phyloP scores from a whole-genome alignment of 2,888 invertebrate genomes.

The Himalopsyche tibetana region DNA sequence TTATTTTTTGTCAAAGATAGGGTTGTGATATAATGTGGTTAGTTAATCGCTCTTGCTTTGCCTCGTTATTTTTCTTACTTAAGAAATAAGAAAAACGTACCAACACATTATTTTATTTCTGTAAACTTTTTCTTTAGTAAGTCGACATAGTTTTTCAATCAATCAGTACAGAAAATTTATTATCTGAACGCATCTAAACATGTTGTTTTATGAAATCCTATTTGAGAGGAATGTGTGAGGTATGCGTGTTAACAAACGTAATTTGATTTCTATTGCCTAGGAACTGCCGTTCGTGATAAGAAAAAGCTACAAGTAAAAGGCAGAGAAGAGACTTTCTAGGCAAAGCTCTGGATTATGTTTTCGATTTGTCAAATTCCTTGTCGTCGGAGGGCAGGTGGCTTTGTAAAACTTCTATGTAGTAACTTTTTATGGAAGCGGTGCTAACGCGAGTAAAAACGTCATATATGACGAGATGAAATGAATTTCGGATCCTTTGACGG shows the following conservation, averaged over 20 bases:
- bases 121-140: no score
- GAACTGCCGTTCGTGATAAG: slow-evolving; percentile 44
- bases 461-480: slow-evolving; percentile 41
- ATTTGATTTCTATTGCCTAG: slow-evolving; percentile 63
- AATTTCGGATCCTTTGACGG: slow-evolving; percentile 41
- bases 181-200: no score
- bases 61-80: no score
- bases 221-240: slow-evolving; percentile 32
- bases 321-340: slow-evolving; percentile 20
- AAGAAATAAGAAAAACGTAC: no score
- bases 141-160: no score
- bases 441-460: slow-evolving; percentile 46
- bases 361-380: slow-evolving; percentile 64
- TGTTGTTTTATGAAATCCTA: no score
- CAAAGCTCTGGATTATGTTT: slow-evolving; percentile 62
- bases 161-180: no score
- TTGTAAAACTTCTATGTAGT: slow-evolving; percentile 54
- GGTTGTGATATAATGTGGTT: no score
- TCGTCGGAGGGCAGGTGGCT: slow-evolving; percentile 29
- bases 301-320: slow-evolving; percentile 47
- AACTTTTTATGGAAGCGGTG: slow-evolving; percentile 57
- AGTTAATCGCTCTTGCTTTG: no score
- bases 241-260: slow-evolving; percentile 58
- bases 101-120: no score
- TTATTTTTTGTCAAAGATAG: no score